Base-by-base conservation (phyloP, 2,797 vertebrate species). In the Apogon hyalosoma region DNA sequence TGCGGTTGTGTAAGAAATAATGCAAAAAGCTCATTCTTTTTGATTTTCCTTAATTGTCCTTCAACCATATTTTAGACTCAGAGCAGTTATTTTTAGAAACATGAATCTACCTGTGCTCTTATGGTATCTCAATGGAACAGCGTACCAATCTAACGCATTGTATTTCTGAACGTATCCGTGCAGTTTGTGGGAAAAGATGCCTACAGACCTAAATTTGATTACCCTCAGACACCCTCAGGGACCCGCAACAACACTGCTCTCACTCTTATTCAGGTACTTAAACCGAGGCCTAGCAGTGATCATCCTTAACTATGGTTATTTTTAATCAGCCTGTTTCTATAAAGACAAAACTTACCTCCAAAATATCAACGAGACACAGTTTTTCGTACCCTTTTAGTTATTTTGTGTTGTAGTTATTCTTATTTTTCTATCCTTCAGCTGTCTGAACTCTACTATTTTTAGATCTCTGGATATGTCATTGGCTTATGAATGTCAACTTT, bases 261-360 rank as follows among this genome's bases (percentile, higher is more conserved):
- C 93, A 94, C 94, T 95, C 94, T 93, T 93, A 96, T 97, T 97
- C 97, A 98, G 96, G 97, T 98, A 97, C 95, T 95, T 95, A 92
- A 95, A 93, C 93, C 92, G 93, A 95, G 95, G 95, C 94, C 95
- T 95, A 95, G 94, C 95, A 95, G 95, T 96, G 95, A 95, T 92
- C 93, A 92, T 76, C 63, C 54, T 77, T 49, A 74, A 67, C 56
- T 69, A 39, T 51, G 40, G 70, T 77, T 48, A n/a, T 62, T 69
- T 73, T 52, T 59, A 59, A 60, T 57, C 40, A 61, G 40, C 61
- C 52, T 60, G 39, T 69, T 73, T 65, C 58, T 59, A 71, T 36
- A 38, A 66, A 65, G 50, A 82, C 18, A 0, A 60, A 63, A 75
- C 64, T 52, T 60, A 16, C 58, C 58, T 43, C 52, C 61, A 66